Evolutionary conservation across 2,888 invertebrate species (phyloP).

Genomic region (Pammene fasciana): DNA sequence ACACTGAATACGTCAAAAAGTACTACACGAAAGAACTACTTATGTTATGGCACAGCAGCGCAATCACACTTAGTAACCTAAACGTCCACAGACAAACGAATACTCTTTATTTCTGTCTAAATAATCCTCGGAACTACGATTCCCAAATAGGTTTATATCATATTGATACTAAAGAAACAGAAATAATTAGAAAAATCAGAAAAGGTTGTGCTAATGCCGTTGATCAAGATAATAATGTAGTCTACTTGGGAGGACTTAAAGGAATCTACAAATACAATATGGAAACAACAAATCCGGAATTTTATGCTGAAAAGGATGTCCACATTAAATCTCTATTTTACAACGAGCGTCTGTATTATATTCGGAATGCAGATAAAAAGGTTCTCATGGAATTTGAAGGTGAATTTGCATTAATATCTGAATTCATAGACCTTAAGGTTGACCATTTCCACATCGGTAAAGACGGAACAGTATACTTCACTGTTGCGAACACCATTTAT

Average conservation of each 20-base stretch:
- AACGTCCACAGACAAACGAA: conserved; percentile 61
- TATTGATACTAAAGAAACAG: conserved; percentile 57
- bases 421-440: conserved; percentile 63
- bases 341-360: conserved; percentile 64
- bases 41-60: conserved; percentile 48
- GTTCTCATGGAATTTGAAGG: conserved; percentile 62
- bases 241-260: conserved; percentile 68
- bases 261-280: conserved; percentile 70
- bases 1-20: conserved; percentile 20
- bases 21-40: conserved; percentile 62
- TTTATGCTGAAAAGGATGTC: conserved; percentile 60
- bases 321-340: conserved; percentile 67
- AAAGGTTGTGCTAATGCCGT: conserved; percentile 67
- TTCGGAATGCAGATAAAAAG: conserved; percentile 67
- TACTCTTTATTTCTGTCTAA: conserved; percentile 62
- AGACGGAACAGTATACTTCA: conserved; percentile 57
- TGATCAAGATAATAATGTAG: conserved; percentile 59
- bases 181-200: conserved; percentile 59
- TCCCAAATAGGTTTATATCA: conserved; percentile 62
- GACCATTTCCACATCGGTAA: conserved; percentile 61
- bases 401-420: conserved; percentile 60
- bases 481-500: conserved; percentile 65
- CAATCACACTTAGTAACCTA: conserved; percentile 61
- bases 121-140: conserved; percentile 61
- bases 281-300: conserved; percentile 61